Conservation (phyloP, 2,888 invertebrate species). For the Melanotus villosus region DNA sequence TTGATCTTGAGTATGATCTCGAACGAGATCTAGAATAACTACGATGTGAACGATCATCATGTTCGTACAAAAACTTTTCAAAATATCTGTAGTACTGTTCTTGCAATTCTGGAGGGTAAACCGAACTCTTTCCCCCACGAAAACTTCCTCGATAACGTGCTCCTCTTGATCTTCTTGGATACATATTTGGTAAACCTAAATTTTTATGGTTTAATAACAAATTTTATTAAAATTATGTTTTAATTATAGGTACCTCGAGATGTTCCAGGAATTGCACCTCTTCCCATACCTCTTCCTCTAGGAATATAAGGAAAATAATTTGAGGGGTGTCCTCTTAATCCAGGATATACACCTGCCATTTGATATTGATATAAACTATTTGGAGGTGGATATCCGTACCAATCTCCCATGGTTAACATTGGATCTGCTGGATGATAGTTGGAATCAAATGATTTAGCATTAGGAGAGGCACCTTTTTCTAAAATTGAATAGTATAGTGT, state of each 20-base stretch:
- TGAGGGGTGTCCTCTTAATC: constrained; percentile 41
- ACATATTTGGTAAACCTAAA: constrained; percentile 26
- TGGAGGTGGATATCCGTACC: constrained; percentile 29
- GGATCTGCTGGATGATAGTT: background rate
- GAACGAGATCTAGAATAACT: constrained; percentile 64
- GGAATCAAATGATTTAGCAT: background rate
- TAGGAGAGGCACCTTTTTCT: background rate
- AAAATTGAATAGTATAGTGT: background rate
- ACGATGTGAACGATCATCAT: constrained; percentile 70
- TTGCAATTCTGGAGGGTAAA: constrained; percentile 60
- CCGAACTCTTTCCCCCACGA: constrained; percentile 51
- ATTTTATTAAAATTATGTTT: no score
- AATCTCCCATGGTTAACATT: constrained; percentile 17
- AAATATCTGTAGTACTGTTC: constrained; percentile 74
- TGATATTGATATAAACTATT: constrained; percentile 39
- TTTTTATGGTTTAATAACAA: no score
- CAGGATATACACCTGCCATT: constrained; percentile 26
- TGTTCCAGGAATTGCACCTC: constrained; percentile 57
- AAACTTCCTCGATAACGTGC: constrained; percentile 61
- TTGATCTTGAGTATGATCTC: constrained; percentile 62
- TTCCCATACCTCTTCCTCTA: constrained; percentile 58
- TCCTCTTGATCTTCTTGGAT: constrained; percentile 49
- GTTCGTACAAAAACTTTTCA: constrained; percentile 72
- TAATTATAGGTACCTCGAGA: constrained; percentile 56
- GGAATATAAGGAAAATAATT: constrained; percentile 56